Conservation (phyloP, 2,797 vertebrate genomes). For the Pachyuromys duprasi region DNA sequence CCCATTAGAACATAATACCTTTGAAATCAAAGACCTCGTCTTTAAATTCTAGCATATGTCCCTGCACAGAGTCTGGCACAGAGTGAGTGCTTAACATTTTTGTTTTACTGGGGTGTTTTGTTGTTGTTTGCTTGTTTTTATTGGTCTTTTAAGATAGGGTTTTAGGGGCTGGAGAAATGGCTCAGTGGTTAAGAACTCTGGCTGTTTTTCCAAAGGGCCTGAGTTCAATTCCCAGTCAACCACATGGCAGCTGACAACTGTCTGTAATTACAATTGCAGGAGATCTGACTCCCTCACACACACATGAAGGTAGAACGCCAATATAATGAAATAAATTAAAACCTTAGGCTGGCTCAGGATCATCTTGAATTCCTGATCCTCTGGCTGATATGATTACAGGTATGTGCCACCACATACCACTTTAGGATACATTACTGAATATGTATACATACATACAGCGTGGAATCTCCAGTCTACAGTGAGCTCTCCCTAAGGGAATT, state of each 20-base stretch:
- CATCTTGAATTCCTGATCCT: background rate
- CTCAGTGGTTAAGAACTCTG: too few species aligned
- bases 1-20: constrained; percentile 3
- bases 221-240: too few species aligned
- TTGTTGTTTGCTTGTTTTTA: background rate
- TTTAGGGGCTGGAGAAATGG: background rate
- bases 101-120: background rate
- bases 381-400: background rate
- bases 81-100: constrained; percentile 16
- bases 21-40: constrained; percentile 15
- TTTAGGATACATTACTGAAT: constrained; percentile 31
- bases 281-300: too few species aligned
- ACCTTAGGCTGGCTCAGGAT: background rate
- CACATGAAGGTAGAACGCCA: too few species aligned
- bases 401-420: background rate
- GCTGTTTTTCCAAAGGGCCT: too few species aligned
- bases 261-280: too few species aligned
- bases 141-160: background rate
- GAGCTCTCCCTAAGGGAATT: constrained; percentile 5
- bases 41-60: constrained; percentile 18
- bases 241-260: too few species aligned
- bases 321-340: too few species aligned
- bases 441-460: background rate
- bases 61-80: constrained; percentile 40
- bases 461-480: background rate